phyloP scores from a whole-genome alignment of 2,797 vertebrate genomes.

The Channallabes apus region DNA sequence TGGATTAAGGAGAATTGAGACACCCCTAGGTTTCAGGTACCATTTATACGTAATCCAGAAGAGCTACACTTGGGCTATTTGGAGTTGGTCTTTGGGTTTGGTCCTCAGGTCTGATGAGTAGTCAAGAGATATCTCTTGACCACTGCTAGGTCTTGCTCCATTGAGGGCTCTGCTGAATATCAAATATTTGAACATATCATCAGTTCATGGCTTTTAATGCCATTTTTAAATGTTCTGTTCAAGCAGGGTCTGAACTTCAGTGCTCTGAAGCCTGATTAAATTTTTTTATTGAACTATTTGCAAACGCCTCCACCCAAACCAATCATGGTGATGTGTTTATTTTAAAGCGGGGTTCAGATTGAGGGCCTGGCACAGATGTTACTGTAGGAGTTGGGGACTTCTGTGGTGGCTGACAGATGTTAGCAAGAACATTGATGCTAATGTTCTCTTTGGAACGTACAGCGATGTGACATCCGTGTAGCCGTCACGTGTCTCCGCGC shows the following conservation, averaged over 20 bases:
- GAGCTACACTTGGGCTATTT: not conserved
- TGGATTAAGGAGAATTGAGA: too few relatives aligned
- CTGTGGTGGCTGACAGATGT: not conserved
- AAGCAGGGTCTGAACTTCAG: not conserved
- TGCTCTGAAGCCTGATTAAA: not conserved
- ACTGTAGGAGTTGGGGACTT: not conserved
- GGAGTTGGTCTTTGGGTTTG: not conserved
- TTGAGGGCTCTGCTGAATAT: not conserved
- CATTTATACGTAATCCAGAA: not conserved
- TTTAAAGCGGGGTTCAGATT: not conserved
- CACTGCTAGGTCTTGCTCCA: not conserved
- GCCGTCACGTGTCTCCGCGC: not conserved
- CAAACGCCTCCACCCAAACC: constrained; percentile 2
- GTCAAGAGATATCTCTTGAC: not conserved
- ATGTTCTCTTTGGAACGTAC: not conserved
- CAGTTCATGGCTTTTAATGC: not conserved
- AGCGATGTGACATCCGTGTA: not conserved
- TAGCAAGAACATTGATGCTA: not conserved
- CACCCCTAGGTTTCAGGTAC: too few relatives aligned
- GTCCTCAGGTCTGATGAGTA: not conserved
- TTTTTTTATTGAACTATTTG: not conserved
- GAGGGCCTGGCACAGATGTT: not conserved
- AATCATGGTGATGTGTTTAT: not conserved
- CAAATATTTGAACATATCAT: not conserved
- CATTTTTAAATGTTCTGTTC: not conserved